phyloP scores from a whole-genome alignment of 2,888 invertebrate species.

The Leptodirus hochenwartii region DNA sequence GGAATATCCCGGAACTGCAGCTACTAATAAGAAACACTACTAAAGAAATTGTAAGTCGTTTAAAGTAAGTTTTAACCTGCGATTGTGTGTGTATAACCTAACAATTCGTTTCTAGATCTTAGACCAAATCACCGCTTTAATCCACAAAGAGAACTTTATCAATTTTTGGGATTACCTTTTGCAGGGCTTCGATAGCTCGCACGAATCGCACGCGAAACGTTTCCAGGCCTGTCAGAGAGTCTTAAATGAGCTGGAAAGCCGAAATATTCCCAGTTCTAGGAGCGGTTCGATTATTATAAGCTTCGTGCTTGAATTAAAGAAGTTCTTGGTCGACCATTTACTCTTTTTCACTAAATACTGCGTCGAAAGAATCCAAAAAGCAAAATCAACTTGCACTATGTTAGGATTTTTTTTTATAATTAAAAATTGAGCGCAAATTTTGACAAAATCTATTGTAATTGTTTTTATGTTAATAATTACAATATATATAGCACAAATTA shows the following conservation, averaged over 20 bases:
- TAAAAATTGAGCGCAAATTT: no score
- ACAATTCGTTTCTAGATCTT: no score
- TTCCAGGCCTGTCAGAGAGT: conserved; percentile 16
- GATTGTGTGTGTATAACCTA: no score
- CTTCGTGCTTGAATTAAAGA: conserved; percentile 29
- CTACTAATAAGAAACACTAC: no score
- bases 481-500: no score
- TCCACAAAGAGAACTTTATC: conserved; percentile 17
- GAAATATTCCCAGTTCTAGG: conserved; percentile 19
- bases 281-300: conserved; percentile 32
- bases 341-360: conserved; percentile 36
- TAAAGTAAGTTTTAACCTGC: no score
- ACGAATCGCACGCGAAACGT: conserved; percentile 19
- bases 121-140: no score
- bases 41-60: no score
- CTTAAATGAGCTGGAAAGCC: conserved; percentile 19
- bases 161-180: conserved; percentile 21
- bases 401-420: conserved; percentile 14
- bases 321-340: conserved; percentile 32
- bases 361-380: conserved; percentile 31
- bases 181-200: conserved; percentile 17
- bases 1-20: no score
- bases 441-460: no score
- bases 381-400: conserved; percentile 31
- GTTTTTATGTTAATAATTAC: no score